A percentile compares a stretch with the other conserved stretches of the same genome.
Evolutionary conservation across 2,113 vertebrate species (phyloP).

Genomic region (Calypte anna): DNA sequence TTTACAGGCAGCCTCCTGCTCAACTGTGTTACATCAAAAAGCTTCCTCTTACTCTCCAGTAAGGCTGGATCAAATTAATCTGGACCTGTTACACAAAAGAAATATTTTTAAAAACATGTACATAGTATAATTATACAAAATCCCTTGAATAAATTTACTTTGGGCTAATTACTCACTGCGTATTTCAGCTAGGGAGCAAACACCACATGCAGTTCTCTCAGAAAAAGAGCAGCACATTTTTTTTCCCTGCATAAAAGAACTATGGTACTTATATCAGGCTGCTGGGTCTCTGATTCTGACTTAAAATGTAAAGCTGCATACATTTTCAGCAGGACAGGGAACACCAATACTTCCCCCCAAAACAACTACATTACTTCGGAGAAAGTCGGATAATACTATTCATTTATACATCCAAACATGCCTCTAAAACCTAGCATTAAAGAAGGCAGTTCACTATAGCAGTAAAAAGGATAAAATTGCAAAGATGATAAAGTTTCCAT

Average conservation of each 20-base stretch:
- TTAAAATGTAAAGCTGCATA: background rate
- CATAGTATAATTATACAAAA: background rate
- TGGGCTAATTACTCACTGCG: background rate
- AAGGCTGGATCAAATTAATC: background rate
- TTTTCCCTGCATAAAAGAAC: background rate
- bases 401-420: background rate
- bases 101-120: background rate
- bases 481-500: background rate
- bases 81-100: background rate
- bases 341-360: background rate
- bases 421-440: background rate
- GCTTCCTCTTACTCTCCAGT: background rate
- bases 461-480: background rate
- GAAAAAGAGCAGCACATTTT: background rate
- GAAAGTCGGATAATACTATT: background rate
- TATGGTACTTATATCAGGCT: background rate
- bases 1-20: background rate
- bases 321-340: background rate
- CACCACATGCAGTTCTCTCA: background rate
- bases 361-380: background rate
- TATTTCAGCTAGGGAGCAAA: background rate
- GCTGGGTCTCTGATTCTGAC: accelerated
- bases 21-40: background rate
- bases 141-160: background rate
- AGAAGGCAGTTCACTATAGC: background rate